Evolutionary conservation across 2,113 vertebrate species (phyloP), one percentile per base, ranked within the genome.

Genomic region (Mystacornis crossleyi): DNA sequence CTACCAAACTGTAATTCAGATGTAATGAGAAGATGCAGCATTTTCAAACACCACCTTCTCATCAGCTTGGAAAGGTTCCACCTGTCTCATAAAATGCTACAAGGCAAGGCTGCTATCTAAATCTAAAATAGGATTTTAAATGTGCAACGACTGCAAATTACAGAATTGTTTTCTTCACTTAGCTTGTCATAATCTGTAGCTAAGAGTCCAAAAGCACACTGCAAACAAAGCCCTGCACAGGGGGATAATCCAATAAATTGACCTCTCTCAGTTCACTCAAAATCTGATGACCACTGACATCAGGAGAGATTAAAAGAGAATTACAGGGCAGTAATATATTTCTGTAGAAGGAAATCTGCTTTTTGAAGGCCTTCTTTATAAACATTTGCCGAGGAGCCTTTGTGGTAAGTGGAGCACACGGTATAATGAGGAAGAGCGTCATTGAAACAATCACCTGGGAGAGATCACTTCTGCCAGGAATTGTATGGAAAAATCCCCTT

Each of bases 251-350:
- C 93, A 96, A 89, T 88, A 81, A 91, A 94, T 72, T 48, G 53
- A 86, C 70, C 62, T 94, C 78, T 85, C 66, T 65, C 78, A 26
- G 40, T 90, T 87, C 94, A 89, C 43, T 94, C 86, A 75, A 75
- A 95, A 95, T 89, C 87, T 96, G 87, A 94, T 85, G 89, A 91
- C 48, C 21, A 53, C 50, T 87, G 84, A 89, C 91, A 94, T 89
- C 48, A 79, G 29, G 77, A 86, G 70, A 94, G 84, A 91, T 96
- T 88, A 93, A 75, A 89, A 72, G 66, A 95, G 65, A 94, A 90
- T 87, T 85, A 91, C 57, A 86, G 62, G 51, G 81, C 33, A 90
- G 81, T 40, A 90, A 88, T 88, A 65, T 79, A 90, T 93, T 80
- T 80, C 33, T 64, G 50, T 85, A 82, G 60, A 54, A 89, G 53